These are phyloP conservation scores for Leptocoma aspasia DNA, from an alignment of 2,113 vertebrate genomes.

Conservation along the genomic window DNA sequence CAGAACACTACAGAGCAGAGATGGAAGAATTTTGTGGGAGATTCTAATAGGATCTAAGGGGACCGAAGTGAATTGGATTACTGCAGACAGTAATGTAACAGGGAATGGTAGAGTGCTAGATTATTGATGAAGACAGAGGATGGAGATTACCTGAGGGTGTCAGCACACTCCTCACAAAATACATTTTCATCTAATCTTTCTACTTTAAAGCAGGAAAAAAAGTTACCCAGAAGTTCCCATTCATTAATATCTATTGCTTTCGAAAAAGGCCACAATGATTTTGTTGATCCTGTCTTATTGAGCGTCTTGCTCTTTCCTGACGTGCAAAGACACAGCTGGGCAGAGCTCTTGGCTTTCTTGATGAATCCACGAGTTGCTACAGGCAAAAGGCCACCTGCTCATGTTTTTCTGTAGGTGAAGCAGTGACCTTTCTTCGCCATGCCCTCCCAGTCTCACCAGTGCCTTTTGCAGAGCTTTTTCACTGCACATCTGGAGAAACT, in stretches of 20 bases:
- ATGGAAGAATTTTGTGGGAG: slow-evolving; percentile 25
- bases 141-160: slow-evolving; percentile 58
- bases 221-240: slow-evolving; percentile 2
- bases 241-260: slow-evolving; percentile 30
- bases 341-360: neutral
- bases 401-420: neutral
- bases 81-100: slow-evolving; percentile 13
- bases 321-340: neutral
- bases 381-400: neutral
- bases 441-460: neutral
- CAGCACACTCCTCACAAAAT: slow-evolving; percentile 23
- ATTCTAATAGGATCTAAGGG: slow-evolving; percentile 51
- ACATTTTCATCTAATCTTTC: slow-evolving; percentile 45
- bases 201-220: slow-evolving; percentile 6
- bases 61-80: slow-evolving; percentile 48
- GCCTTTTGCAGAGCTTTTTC: neutral
- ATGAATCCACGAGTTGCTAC: neutral
- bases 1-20: neutral
- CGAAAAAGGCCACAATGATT: neutral
- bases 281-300: neutral
- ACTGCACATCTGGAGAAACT: neutral
- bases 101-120: slow-evolving; percentile 12
- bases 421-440: neutral
- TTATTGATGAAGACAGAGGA: slow-evolving; percentile 56
- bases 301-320: neutral